A percentile compares a stretch with the other conserved stretches of the same genome.
Evolutionary conservation across 2,113 vertebrate genomes (phyloP).

Genomic region (Cromileptes altivelis): DNA sequence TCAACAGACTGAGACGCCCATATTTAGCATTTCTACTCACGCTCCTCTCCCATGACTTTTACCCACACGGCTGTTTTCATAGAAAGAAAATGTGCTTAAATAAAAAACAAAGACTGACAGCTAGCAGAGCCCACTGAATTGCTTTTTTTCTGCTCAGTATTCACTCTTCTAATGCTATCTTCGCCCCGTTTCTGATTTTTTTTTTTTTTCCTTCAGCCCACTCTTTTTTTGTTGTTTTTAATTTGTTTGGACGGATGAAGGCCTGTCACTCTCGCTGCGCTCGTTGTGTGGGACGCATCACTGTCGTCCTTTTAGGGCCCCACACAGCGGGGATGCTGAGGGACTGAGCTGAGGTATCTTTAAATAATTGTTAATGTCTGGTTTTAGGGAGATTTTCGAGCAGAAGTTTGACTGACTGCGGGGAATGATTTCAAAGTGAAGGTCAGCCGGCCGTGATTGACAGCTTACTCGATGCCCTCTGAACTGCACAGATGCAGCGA

Average conservation of each 20-base stretch:
- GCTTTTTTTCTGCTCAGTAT: slow-evolving; percentile 17
- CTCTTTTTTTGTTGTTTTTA: slow-evolving; percentile 6
- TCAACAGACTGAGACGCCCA: neutral
- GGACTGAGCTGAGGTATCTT: slow-evolving; percentile 7
- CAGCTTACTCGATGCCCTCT: neutral
- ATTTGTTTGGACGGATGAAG: slow-evolving; percentile 29
- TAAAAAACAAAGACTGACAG: slow-evolving; percentile 42
- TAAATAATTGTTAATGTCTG: neutral
- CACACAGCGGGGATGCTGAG: slow-evolving; percentile 4
- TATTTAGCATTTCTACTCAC: slow-evolving; percentile 37
- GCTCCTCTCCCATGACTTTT: slow-evolving; percentile 38
- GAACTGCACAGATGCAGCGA: neutral
- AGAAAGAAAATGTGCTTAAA: neutral
- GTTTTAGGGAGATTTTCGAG: neutral
- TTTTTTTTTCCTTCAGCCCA: neutral
- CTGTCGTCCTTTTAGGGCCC: neutral
- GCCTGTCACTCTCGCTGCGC: slow-evolving; percentile 26
- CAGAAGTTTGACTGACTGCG: neutral
- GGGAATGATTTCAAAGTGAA: neutral
- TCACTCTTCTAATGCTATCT: slow-evolving; percentile 20
- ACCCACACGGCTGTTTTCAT: slow-evolving; percentile 7
- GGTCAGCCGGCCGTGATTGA: neutral
- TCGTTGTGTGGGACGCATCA: slow-evolving; percentile 23
- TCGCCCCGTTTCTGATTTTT: neutral
- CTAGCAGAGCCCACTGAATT: slow-evolving; percentile 1